Base-by-base conservation (phyloP, 2,888 invertebrate species). In the Empis stercorea region DNA sequence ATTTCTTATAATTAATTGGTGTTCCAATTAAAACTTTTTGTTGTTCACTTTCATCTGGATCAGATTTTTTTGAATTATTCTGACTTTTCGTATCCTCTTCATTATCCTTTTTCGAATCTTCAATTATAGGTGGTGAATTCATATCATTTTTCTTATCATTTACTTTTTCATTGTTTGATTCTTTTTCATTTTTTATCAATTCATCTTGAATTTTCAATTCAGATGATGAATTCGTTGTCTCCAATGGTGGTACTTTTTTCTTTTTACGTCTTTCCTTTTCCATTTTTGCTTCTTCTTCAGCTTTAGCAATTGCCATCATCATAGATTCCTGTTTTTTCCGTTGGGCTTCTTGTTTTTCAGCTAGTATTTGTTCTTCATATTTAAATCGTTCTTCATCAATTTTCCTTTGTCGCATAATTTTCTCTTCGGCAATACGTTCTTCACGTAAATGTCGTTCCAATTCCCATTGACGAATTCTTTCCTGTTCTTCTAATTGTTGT, bases 401-500 rank as follows among this genome's bases (percentile, higher is more conserved):
- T 67, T 82, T 82, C 59, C 81, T 78, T 61, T 92, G 87, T 39
- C 78, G 74, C 53, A 77, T 77, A 51, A 92, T 75, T 51, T 87
- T 74, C 52, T 81, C 73, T 60, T 92, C 91, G 65, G 91, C 91
- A 54, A 84, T 74, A 54, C 78, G 73, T 64, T 94, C 93, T 65
- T 92, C 89, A 57, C 74, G 75, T 52, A 82, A 67, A 54, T 79
- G 76, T 45, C 74, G 73, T 60, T 87, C 86, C 53, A 79, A 76
- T 63, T 93, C 92, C 65, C 84, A 82, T 57, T 79, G 79, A 13
- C 84, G 76, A 45, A 76, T 73, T 57, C 78, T 74, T 59, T 91
- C 87, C 40, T 84, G 78, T 61, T 92, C 92, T 61, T 87, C 84
- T 45, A 93, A 72, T 65, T 93, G 91, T 61, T 81, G 80, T 56